These are phyloP conservation scores for Enteromius radiatus DNA, from an alignment of 2,797 vertebrate genomes.

Conservation along the genomic window DNA sequence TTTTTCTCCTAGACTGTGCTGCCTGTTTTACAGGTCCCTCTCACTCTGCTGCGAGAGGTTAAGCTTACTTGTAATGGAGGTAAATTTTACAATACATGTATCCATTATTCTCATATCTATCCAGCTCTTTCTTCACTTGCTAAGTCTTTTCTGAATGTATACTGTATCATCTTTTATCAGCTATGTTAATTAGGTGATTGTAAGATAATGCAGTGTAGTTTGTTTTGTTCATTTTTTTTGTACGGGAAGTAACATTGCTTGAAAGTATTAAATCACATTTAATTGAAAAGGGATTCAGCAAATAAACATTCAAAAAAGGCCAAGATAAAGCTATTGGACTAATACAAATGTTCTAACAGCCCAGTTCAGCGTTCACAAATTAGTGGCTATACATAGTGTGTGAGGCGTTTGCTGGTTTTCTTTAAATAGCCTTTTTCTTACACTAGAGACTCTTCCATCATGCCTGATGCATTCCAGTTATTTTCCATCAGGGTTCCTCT, in stretches of 20 bases:
- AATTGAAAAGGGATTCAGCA: constrained; percentile 10
- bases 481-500: constrained; percentile 41
- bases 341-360: constrained; percentile 20
- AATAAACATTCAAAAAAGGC: neutral
- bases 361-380: neutral
- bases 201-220: neutral
- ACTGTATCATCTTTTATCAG: neutral
- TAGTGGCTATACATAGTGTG: constrained; percentile 3
- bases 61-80: constrained; percentile 80
- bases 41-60: constrained; percentile 84
- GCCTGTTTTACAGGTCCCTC: constrained; percentile 86
- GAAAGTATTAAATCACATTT: neutral
- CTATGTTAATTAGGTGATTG: neutral
- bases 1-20: constrained; percentile 82
- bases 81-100: constrained; percentile 74
- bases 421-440: constrained; percentile 33
- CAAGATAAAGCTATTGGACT: neutral
- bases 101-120: constrained; percentile 49
- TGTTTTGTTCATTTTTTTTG: neutral
- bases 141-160: neutral
- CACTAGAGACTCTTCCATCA: constrained; percentile 31
- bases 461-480: constrained; percentile 40
- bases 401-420: constrained; percentile 30
- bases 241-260: neutral
- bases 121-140: constrained; percentile 10